Conservation (phyloP, 2,888 invertebrate species). For the Macaria notata region DNA sequence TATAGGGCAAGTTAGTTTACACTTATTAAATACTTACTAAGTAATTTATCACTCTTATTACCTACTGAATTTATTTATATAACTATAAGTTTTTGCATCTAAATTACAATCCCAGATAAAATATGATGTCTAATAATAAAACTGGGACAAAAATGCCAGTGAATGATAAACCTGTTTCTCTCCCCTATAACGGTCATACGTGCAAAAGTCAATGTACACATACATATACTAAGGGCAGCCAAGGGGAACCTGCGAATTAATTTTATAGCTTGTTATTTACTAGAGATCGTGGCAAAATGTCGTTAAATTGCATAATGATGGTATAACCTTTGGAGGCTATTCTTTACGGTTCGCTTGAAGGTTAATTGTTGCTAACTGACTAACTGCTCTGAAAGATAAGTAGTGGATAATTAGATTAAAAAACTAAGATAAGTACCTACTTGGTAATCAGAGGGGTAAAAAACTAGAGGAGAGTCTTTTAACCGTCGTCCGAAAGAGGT, state of each 20-base stretch:
- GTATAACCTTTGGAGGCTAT: constrained; percentile 11
- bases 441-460: not conserved
- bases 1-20: too few species aligned
- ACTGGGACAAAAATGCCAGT: too few species aligned
- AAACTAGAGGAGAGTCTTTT: not conserved
- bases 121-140: too few species aligned
- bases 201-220: too few species aligned
- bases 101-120: too few species aligned
- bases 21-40: too few species aligned
- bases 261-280: not conserved
- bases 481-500: not conserved
- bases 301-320: not conserved
- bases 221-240: not conserved
- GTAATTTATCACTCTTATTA: too few species aligned
- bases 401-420: not conserved
- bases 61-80: too few species aligned
- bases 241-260: constrained; percentile 8
- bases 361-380: constrained; percentile 10
- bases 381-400: not conserved
- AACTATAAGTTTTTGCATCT: too few species aligned
- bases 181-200: too few species aligned
- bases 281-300: constrained; percentile 4
- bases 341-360: constrained; percentile 14
- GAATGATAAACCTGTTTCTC: too few species aligned
- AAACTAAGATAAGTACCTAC: not conserved